Evolutionary conservation across 2,888 invertebrate species (phyloP).

Genomic region (Philopedon plagiatum): DNA sequence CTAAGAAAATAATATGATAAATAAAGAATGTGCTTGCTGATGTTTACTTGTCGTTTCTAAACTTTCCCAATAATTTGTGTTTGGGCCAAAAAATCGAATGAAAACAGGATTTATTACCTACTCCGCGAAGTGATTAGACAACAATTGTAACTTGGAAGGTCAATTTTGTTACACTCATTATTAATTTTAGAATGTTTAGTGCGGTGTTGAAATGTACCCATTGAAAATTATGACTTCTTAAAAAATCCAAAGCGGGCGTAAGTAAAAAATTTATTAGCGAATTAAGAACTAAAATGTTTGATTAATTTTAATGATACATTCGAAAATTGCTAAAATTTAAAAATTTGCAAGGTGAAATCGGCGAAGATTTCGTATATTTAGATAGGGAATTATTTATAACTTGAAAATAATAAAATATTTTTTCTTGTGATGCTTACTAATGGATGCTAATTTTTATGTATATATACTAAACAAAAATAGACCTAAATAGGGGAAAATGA

Average conservation of each 20-base stretch:
- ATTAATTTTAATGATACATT: not conserved
- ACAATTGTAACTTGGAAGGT: not conserved
- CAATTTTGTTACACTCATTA: not conserved
- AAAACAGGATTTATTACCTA: constrained; percentile 5
- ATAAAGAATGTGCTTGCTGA: not conserved
- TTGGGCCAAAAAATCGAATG: not conserved
- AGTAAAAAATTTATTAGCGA: not conserved
- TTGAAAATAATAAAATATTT: too few relatives aligned
- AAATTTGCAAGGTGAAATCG: too few relatives aligned
- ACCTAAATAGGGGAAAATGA: too few relatives aligned
- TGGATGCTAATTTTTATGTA: too few relatives aligned
- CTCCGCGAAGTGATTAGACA: not conserved
- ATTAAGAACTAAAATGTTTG: not conserved
- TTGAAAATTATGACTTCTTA: not conserved
- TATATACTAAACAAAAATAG: too few relatives aligned
- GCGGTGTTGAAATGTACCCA: not conserved
- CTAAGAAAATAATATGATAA: too few relatives aligned
- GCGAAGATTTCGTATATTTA: too few relatives aligned
- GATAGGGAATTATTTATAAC: too few relatives aligned
- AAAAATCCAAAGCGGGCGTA: not conserved
- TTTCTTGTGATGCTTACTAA: too few relatives aligned
- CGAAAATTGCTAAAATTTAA: too few relatives aligned
- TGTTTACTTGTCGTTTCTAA: not conserved
- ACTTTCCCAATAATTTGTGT: not conserved
- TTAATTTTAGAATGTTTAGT: not conserved